Conservation (phyloP, 1,140 invertebrate genomes). For the Drosophila parvula region DNA sequence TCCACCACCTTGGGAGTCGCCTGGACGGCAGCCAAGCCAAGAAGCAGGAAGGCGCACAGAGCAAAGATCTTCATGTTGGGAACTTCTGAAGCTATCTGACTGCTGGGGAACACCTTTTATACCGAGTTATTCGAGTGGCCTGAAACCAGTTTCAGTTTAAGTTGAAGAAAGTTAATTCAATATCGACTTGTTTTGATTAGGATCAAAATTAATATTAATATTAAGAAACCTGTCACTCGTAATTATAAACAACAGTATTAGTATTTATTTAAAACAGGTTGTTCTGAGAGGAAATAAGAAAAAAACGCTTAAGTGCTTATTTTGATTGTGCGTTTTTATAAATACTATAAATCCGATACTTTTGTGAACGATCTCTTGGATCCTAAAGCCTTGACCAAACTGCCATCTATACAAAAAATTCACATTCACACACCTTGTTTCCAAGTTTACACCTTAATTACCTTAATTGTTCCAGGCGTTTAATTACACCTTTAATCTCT, state of each 20-base stretch:
- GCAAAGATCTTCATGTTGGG: slow-evolving; percentile 8
- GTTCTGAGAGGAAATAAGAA: neutral
- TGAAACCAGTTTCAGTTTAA: neutral
- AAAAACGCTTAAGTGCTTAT: neutral
- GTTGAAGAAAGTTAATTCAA: neutral
- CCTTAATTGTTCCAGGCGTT: neutral
- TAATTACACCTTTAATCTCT: neutral
- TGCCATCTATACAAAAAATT: neutral
- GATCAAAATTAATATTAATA: neutral
- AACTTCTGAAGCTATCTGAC: neutral
- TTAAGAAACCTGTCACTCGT: neutral
- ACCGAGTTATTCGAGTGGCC: neutral
- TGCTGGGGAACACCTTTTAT: neutral
- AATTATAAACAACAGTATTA: neutral
- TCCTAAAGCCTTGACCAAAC: neutral
- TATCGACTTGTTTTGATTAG: neutral
- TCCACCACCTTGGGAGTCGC: slow-evolving; percentile 2
- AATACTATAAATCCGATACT: too few species aligned
- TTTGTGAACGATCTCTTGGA: too few species aligned
- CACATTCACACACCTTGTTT: neutral
- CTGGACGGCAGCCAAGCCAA: neutral
- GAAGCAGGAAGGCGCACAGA: neutral
- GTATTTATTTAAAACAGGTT: slow-evolving; percentile 1
- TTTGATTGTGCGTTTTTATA: too few species aligned
- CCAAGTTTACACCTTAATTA: neutral